Conservation (phyloP, 2,888 invertebrate species). For the Agrilus biguttatus region DNA sequence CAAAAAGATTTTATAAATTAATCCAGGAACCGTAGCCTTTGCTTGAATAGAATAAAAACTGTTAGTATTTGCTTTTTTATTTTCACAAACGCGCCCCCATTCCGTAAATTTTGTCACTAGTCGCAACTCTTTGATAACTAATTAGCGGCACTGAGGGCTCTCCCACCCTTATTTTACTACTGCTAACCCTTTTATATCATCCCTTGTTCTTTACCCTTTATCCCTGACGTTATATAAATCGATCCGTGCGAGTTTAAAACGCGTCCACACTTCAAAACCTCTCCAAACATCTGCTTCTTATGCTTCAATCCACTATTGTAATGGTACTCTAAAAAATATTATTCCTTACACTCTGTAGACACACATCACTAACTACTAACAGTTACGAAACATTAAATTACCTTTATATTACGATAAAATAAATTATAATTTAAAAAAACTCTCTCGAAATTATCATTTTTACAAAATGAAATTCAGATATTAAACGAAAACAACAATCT, state of each 20-base stretch:
- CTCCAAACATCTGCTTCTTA: not conserved
- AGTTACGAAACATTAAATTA: conserved; percentile 9
- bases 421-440: no score
- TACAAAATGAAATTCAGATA: no score
- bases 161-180: conserved; percentile 30
- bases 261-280: conserved; percentile 1
- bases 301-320: not conserved
- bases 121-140: conserved; percentile 44
- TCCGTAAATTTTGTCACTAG: conserved; percentile 27
- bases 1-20: no score
- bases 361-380: no score
- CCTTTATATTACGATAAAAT: conserved; percentile 10
- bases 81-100: conserved; percentile 30
- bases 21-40: no score
- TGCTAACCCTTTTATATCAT: conserved; percentile 30
- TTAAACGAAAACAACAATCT: no score
- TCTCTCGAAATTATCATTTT: no score
- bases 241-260: conserved; percentile 7
- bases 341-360: no score
- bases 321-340: no score
- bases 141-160: conserved; percentile 38
- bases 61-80: conserved; percentile 6
- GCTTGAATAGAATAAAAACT: no score
- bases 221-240: conserved; percentile 11
- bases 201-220: conserved; percentile 17